Percentiles rank a stretch among this genome's conserved stretches.
phyloP scores from a whole-genome alignment of 2,113 vertebrate genomes.

The Callorhinus ursinus region DNA sequence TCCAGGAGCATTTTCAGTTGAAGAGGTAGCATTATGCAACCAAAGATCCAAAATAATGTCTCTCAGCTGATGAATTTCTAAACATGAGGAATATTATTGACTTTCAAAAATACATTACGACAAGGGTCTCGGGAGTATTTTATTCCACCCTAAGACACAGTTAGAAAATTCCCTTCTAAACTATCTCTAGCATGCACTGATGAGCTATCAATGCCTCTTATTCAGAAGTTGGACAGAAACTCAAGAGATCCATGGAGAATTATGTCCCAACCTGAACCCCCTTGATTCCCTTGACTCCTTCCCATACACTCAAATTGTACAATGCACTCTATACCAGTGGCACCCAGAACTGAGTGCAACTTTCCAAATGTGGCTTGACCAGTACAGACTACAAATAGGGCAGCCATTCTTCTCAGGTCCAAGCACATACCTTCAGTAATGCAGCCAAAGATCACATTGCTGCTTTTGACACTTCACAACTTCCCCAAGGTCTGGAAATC shows the following conservation, averaged over 20 bases:
- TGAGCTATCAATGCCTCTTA: background rate
- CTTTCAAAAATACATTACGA: background rate
- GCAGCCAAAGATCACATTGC: background rate
- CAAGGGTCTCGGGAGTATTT: background rate
- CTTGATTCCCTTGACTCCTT: background rate
- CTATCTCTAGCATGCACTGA: background rate
- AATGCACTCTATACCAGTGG: background rate
- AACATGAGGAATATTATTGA: background rate
- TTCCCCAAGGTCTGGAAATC: background rate
- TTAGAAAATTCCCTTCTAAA: background rate
- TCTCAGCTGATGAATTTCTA: conserved; percentile 14
- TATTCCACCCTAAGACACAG: background rate
- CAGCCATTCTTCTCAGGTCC: background rate
- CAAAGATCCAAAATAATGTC: background rate
- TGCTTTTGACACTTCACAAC: background rate
- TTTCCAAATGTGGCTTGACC: background rate
- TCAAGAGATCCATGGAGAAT: background rate
- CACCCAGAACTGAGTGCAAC: background rate
- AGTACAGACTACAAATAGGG: background rate
- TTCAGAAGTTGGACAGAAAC: background rate
- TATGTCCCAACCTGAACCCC: background rate
- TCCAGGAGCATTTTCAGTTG: background rate
- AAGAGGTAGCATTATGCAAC: background rate
- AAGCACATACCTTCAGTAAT: background rate
- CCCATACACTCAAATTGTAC: background rate